Evolutionary conservation across 2,888 invertebrate species (phyloP), one percentile per base, ranked within the genome.

Genomic region (Aproaerema taeniolella): DNA sequence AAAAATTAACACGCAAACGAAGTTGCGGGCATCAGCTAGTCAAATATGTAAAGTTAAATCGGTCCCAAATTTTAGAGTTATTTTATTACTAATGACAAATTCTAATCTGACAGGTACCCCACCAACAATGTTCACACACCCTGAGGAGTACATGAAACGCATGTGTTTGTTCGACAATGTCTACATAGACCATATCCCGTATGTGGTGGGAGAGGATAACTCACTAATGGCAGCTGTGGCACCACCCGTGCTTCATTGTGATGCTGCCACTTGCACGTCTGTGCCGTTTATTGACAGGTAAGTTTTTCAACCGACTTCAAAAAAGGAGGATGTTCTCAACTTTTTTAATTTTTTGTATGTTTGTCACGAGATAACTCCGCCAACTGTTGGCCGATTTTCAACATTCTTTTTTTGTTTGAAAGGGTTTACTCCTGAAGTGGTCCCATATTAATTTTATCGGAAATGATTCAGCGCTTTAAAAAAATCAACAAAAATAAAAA

Each of bases 221-320:
- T 85, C 86, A 0, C 45, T 86, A 11, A 65, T 86, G 71, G 86
- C 85, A 0, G 75, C 83, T 0, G 85, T 86, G 24, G 86, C 86
- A 6, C 86, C 86, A 0, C 85, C 86, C 0, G 85, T 86, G 33
- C 45, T 86, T 26, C 85, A 83, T 43, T 86, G 86, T 26, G 86
- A 85, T 43, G 86, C 86, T 0, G 82, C 85, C 0, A 80, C 82
- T 0, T 86, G 85, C 31, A 86, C 85, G 1, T 83, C 83, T 1
- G 85, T 85, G 17, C 85, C 85, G 0, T 85, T 85, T 30, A 77
- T 86, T 37, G 85, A 86, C 54, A 83, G 80, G 81, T 76, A 20
- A 38, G 38, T 9, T 6, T 9, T n/a, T n/a, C n/a, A 9, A 20
- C 4, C 4, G 20, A 8, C 20, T 20, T 20, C 8, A 6, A 6